phyloP scores from a whole-genome alignment of 2,113 vertebrate species.

The Alosa alosa region DNA sequence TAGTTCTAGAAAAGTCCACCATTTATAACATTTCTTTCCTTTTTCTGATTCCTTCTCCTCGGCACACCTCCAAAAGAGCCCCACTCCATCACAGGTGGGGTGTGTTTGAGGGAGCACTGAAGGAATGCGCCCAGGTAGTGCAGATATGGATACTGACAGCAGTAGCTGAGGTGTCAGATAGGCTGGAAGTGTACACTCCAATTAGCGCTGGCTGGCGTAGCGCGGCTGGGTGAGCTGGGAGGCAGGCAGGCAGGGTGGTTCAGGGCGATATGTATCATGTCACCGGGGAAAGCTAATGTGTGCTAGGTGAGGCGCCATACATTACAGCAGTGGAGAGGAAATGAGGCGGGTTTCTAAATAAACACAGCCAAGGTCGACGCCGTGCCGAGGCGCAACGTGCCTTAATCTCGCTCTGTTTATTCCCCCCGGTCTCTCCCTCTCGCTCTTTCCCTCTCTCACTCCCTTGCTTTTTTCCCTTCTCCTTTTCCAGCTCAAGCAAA shows the following conservation, averaged over 20 bases:
- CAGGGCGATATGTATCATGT: constrained; percentile 45
- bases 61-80: constrained; percentile 15
- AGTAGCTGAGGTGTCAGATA: constrained; percentile 23
- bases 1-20: neutral
- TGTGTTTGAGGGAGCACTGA: constrained; percentile 23
- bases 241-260: constrained; percentile 37
- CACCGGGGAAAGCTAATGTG: constrained; percentile 53
- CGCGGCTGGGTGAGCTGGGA: constrained; percentile 44
- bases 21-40: neutral
- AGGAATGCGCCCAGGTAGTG: constrained; percentile 1
- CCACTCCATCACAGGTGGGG: constrained; percentile 11
- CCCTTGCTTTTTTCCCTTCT: neutral
- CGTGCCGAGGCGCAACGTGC: constrained; percentile 47
- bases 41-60: neutral
- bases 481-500: constrained; percentile 28
- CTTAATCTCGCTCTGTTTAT: constrained; percentile 59
- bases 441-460: constrained; percentile 23
- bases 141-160: constrained; percentile 24
- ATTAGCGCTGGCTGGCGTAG: constrained; percentile 56
- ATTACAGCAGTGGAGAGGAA: constrained; percentile 54
- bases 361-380: constrained; percentile 58
- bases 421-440: constrained; percentile 42
- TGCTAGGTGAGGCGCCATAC: constrained; percentile 48
- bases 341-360: constrained; percentile 61
- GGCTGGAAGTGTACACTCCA: constrained; percentile 53